Evolutionary conservation across 1,140 invertebrate species (phyloP).

Genomic region (Drosophila dunni): DNA sequence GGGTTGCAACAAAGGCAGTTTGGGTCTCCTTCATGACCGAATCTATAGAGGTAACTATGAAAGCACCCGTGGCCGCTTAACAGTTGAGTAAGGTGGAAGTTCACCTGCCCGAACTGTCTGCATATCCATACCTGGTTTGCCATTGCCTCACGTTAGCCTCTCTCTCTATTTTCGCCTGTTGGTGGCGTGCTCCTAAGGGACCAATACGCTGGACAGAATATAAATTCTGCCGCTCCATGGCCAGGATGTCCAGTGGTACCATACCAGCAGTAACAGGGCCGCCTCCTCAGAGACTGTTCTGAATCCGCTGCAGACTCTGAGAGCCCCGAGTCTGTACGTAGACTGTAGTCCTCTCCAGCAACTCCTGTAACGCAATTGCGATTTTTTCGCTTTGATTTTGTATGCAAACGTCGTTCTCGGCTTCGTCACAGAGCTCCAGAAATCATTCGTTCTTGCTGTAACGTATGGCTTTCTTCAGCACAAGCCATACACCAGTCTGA

Average conservation of each 20-base stretch:
- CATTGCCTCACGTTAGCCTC: too few species aligned
- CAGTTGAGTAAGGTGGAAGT: too few species aligned
- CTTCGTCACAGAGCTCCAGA: too few species aligned
- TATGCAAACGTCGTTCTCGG: too few species aligned
- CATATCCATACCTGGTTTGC: too few species aligned
- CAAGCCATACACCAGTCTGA: too few species aligned
- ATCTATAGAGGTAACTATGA: neutral
- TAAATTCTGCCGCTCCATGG: neutral
- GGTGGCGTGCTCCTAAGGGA: too few species aligned
- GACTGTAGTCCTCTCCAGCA: neutral
- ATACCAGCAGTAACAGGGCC: neutral
- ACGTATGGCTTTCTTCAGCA: too few species aligned
- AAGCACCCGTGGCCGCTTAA: conserved; percentile 1
- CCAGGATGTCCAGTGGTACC: neutral
- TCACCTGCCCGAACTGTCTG: too few species aligned
- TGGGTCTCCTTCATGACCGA: neutral
- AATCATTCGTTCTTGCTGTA: too few species aligned
- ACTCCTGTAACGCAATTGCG: neutral
- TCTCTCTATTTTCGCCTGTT: neutral
- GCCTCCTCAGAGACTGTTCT: neutral
- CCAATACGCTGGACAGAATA: too few species aligned
- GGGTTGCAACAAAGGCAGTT: neutral
- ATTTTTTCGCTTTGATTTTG: too few species aligned
- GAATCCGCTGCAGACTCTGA: neutral
- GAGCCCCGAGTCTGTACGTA: neutral